Evolutionary conservation across 2,113 vertebrate genomes (phyloP).

Genomic region (Nibea coibor): DNA sequence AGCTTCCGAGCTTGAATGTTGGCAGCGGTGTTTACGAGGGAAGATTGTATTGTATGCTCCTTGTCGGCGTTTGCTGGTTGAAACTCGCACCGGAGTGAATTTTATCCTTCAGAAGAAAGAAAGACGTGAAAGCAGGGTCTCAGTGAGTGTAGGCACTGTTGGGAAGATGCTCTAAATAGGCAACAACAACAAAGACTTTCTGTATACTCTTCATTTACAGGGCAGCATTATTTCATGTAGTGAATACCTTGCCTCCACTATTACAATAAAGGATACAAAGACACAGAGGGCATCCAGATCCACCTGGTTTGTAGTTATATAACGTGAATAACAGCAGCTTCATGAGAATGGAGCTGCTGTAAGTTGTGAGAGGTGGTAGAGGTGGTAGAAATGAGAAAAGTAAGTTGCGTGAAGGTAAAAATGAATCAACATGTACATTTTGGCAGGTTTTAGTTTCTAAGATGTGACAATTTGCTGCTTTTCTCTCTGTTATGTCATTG

Average conservation of each 20-base stretch:
- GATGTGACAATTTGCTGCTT: neutral
- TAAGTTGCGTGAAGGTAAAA: neutral
- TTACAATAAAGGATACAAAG: neutral
- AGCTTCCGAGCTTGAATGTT: conserved; percentile 36
- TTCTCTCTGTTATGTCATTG: neutral
- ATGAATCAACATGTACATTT: no score
- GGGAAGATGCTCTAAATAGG: conserved; percentile 27
- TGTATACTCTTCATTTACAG: conserved; percentile 23
- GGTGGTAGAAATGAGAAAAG: no score
- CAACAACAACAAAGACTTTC: conserved; percentile 22
- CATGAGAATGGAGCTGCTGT: no score
- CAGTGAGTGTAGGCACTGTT: conserved; percentile 10
- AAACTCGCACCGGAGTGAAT: conserved; percentile 34
- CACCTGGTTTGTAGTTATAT: neutral
- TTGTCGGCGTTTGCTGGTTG: conserved; percentile 34
- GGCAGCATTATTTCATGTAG: neutral
- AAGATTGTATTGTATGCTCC: conserved; percentile 2
- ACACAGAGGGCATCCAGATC: neutral
- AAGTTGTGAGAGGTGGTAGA: no score
- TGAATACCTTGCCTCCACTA: neutral
- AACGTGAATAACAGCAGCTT: neutral
- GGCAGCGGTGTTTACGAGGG: conserved; percentile 39
- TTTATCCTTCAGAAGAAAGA: conserved; percentile 18
- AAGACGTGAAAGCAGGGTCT: conserved; percentile 11
- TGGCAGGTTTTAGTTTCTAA: neutral